Evolutionary conservation across 2,113 vertebrate genomes (phyloP).

Genomic region (Eretmochelys imbricata): DNA sequence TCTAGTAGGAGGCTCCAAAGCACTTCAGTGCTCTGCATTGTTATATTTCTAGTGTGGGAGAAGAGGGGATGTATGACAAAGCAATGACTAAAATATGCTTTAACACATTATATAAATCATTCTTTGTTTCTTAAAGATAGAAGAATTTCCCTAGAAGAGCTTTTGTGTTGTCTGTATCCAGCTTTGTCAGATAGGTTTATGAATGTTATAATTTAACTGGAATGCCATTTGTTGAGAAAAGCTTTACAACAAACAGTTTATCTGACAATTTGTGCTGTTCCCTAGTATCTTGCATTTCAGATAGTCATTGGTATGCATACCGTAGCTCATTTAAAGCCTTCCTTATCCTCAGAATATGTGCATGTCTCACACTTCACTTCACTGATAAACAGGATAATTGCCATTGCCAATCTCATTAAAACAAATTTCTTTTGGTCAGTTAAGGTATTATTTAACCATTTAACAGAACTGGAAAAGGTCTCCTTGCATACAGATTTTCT

Average conservation of each 20-base stretch:
- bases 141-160: constrained; percentile 5
- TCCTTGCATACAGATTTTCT: background rate
- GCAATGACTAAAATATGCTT: constrained; percentile 17
- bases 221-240: constrained; percentile 29
- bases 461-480: background rate
- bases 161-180: constrained; percentile 7
- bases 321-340: background rate
- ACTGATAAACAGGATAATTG: constrained; percentile 31
- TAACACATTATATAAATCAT: background rate
- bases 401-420: background rate
- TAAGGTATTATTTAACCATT: background rate
- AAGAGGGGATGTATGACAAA: background rate
- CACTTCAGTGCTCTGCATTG: background rate
- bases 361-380: background rate
- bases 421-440: background rate
- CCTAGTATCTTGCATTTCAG: constrained; percentile 11
- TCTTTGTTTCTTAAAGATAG: constrained; percentile 36
- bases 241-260: constrained; percentile 5
- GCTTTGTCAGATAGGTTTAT: constrained; percentile 50
- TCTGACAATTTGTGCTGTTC: background rate
- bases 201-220: background rate
- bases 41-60: background rate
- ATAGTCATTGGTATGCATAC: background rate
- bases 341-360: background rate
- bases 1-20: background rate